These are phyloP conservation scores for Gari tellinella DNA, from an alignment of 2,888 invertebrate species.

Conservation along the genomic window DNA sequence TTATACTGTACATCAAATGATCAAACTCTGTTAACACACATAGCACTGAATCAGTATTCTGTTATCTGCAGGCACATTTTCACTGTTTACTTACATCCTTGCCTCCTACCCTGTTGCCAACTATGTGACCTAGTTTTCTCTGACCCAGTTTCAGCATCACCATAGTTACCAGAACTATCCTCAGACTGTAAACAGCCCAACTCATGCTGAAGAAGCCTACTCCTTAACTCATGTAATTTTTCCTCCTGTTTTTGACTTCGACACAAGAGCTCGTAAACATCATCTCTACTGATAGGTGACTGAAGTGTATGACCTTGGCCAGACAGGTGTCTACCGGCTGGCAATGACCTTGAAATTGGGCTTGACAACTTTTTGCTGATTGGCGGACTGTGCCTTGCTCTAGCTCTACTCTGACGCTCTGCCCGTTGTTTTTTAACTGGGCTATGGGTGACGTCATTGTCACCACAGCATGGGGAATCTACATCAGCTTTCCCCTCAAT, in stretches of 20 bases:
- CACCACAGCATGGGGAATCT: no score
- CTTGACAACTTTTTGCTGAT: conserved; percentile 30
- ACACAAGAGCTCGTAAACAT: conserved; percentile 52
- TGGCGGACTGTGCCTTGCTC: conserved; percentile 13
- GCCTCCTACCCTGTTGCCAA: conserved; percentile 21
- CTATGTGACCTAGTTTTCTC: conserved; percentile 6
- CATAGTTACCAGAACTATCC: no score
- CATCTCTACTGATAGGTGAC: conserved; percentile 26
- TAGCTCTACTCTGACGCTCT: conserved; percentile 25
- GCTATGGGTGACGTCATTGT: no score
- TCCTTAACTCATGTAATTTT: conserved; percentile 38
- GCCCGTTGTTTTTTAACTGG: background rate
- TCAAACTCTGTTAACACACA: no score
- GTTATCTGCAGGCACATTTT: conserved; percentile 7
- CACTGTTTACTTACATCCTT: conserved; percentile 20
- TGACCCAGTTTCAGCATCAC: conserved; percentile 1
- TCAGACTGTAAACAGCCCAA: no score
- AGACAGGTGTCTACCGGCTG: background rate
- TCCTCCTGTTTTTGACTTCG: conserved; percentile 47
- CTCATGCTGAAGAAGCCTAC: conserved; percentile 12
- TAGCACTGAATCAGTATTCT: no score
- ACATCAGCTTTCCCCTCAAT: no score
- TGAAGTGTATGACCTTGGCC: no score
- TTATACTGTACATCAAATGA: no score
- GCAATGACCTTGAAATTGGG: conserved; percentile 39